These are phyloP conservation scores for Asobara japonica DNA, from an alignment of 1,140 invertebrate genomes.

Conservation along the genomic window DNA sequence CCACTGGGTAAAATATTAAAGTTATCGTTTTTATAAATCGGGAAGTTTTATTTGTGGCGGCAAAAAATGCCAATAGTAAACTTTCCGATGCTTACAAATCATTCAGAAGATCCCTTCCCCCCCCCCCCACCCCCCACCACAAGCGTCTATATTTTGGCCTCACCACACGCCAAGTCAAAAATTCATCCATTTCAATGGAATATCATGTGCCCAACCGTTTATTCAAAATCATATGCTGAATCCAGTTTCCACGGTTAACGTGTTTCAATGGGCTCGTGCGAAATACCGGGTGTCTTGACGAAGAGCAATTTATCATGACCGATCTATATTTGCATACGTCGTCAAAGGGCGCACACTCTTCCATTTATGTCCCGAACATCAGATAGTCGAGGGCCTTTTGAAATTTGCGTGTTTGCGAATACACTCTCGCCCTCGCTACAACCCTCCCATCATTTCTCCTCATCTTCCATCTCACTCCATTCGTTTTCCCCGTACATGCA, in stretches of 20 bases:
- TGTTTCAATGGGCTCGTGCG: conserved; percentile 57
- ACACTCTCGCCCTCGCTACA: conserved; percentile 43
- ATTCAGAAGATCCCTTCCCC: no score
- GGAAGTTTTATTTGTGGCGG: no score
- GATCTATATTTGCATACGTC: conserved; percentile 68
- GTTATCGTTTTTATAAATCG: no score
- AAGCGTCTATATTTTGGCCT: no score
- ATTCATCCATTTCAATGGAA: neutral
- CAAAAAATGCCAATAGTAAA: no score
- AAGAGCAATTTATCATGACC: conserved; percentile 68
- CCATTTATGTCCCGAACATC: conserved; percentile 61
- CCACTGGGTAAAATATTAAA: no score
- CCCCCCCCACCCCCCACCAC: no score
- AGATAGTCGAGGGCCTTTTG: conserved; percentile 66
- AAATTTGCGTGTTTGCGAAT: conserved; percentile 68
- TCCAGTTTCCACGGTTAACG: conserved; percentile 32
- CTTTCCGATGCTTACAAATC: no score
- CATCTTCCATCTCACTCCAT: conserved; percentile 16
- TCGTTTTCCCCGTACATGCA: neutral
- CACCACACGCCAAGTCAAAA: no score
- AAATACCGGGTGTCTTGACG: conserved; percentile 66
- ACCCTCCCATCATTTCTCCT: conserved; percentile 37
- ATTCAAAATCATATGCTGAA: conserved; percentile 30
- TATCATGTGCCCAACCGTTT: conserved; percentile 15
- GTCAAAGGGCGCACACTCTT: conserved; percentile 57